Evolutionary conservation across 1,140 invertebrate species (phyloP).

Genomic region (Procambarus clarkii): DNA sequence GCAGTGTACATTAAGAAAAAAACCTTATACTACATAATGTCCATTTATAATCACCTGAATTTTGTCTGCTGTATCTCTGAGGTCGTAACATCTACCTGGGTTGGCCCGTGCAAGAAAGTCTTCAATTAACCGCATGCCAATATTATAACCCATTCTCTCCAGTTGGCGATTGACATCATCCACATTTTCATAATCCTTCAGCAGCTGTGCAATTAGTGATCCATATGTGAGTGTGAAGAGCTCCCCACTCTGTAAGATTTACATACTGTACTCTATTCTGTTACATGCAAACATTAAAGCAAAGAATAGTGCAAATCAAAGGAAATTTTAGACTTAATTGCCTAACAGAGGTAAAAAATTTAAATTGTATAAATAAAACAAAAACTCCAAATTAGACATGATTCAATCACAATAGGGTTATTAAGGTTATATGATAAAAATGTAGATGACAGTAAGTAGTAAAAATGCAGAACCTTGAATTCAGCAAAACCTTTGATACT

Average conservation of each 20-base stretch:
- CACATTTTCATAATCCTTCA: slow-evolving; percentile 97
- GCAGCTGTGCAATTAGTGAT: slow-evolving; percentile 94
- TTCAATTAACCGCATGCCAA: slow-evolving; percentile 97
- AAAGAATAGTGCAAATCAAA: neutral
- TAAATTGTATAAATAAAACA: neutral
- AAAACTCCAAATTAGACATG: too few species aligned
- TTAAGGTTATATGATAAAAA: neutral
- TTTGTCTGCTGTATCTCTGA: slow-evolving; percentile 98
- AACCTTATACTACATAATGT: too few species aligned
- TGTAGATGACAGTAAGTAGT: too few species aligned
- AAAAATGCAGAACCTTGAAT: too few species aligned
- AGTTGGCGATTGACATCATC: slow-evolving; percentile 97
- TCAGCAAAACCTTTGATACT: too few species aligned
- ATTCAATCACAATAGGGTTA: neutral
- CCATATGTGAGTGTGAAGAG: slow-evolving; percentile 98
- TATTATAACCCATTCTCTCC: slow-evolving; percentile 97
- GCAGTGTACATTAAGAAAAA: too few species aligned
- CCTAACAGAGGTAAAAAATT: neutral
- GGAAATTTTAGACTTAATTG: neutral
- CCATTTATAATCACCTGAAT: slow-evolving; percentile 82
- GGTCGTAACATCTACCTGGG: slow-evolving; percentile 92
- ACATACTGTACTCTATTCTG: slow-evolving; percentile 43
- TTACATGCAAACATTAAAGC: neutral
- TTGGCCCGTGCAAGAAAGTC: slow-evolving; percentile 96
- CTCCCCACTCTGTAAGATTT: slow-evolving; percentile 91